Conservation (phyloP, 2,888 invertebrate species). For the Pegoplata infirma region DNA sequence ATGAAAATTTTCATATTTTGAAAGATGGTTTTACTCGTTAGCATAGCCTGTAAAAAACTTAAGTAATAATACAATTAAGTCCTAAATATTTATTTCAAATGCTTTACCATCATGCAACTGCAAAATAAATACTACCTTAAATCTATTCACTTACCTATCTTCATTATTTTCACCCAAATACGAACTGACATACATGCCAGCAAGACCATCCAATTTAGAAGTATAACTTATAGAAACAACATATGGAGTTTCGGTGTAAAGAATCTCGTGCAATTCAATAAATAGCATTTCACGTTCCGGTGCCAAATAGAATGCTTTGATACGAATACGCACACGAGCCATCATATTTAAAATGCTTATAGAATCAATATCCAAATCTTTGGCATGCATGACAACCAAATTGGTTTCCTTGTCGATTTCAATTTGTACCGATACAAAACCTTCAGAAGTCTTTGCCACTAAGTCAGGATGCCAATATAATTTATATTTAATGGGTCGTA, state of each 20-base stretch:
- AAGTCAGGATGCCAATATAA: constrained; percentile 70
- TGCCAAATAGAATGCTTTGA: constrained; percentile 67
- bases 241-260: constrained; percentile 77
- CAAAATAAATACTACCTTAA: too few species aligned
- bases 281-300: constrained; percentile 77
- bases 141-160: constrained; percentile 78
- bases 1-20: too few species aligned
- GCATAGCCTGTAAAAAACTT: too few species aligned
- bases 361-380: constrained; percentile 68
- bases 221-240: constrained; percentile 81
- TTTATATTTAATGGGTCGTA: constrained; percentile 70
- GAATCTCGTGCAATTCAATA: constrained; percentile 74
- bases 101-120: too few species aligned
- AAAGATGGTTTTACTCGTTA: too few species aligned
- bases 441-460: constrained; percentile 66
- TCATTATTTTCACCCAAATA: constrained; percentile 78
- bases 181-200: constrained; percentile 85
- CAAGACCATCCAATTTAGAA: constrained; percentile 83
- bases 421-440: constrained; percentile 72
- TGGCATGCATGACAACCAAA: constrained; percentile 72
- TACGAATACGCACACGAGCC: constrained; percentile 72
- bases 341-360: constrained; percentile 73
- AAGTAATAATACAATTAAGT: too few species aligned
- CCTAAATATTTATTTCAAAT: too few species aligned
- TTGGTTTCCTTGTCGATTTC: constrained; percentile 68